Base-by-base conservation (phyloP, 2,888 invertebrate genomes). In the Drosophila nr. fundita region DNA sequence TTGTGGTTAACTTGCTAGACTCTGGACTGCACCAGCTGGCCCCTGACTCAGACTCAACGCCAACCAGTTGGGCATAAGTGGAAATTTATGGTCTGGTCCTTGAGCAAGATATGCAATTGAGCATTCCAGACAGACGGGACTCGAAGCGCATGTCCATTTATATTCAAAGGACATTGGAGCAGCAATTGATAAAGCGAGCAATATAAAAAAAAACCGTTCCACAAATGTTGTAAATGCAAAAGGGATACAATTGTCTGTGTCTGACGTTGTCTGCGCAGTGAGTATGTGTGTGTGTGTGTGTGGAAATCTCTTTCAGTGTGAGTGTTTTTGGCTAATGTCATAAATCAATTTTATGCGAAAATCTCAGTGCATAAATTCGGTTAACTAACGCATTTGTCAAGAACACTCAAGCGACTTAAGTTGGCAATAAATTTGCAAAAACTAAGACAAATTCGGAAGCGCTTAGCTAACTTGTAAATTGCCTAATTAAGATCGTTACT, bases 351-450 rank as follows among this genome's bases (percentile, higher is more conserved):
- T 78, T 82, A 80, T 82, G 70, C 59, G 80, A 70, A 78, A 77
- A 82, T 78, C 82, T 68, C 68, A 68, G 71, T 60, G 68, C 68
- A 82, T 82, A 80, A 82, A 80, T 82, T 73, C 68, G 68, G 54
- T 79, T 81, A 77, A 81, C 81, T 81, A 81, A 80, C 81, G 78
- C 72, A 82, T 82, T 82, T 82, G 80, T 82, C 80, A 81, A 59
- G 65, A 18, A 29, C 61, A 67, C 55, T 34, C 57, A 78, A 55
- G 32, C 48, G 70, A 50, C 71, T 79, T 71, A 79, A 76, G 69
- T 65, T 63, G 61, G 38, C 38, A 53, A 79, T 76, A 76, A 76
- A 76, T 78, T 60, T 53, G 13, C 27, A 34, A 55, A 48, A 61
- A 38, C 36, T 45, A 30, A 63, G 64, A n/a, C 29, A 59, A 57